Base-by-base conservation (phyloP, 2,888 invertebrate genomes). In the Eilema depressum region DNA sequence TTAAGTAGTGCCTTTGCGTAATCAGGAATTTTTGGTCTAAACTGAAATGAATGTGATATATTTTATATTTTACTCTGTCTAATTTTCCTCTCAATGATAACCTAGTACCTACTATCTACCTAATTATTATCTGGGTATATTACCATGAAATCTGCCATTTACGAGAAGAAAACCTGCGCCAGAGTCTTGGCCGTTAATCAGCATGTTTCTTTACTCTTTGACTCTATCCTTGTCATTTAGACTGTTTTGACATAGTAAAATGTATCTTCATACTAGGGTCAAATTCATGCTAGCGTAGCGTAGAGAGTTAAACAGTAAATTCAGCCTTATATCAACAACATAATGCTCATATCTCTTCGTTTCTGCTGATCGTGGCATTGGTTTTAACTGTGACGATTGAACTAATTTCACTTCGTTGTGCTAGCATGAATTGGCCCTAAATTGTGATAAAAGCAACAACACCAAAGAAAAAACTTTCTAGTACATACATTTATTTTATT, bases 401-500 rank as follows among this genome's bases (percentile, higher is more conserved):
- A 17, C n/a, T n/a, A 20, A 47, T 47, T 41, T 41, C 17, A 17
- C 14, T 41, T 41, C 41, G 17, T 20, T 47, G 5, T 5, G 5
- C 47, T 53, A n/a, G 0, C n/a, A n/a, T 20, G n/a, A 47, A 20
- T 47, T 5, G 20, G 3, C 14, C 20, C 47, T 47, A 47, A 41
- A 47, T 14, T 47, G 25, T 26, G 25, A 63, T 23, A 14, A 25
- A 63, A 26, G 25, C 17, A n/a, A 28, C 26, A 28, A 53, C 20
- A 30, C n/a, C 11, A 56, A 68, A 63, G 20, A 12, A 57, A 57
- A 63, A 14, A 41, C 57, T 78, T 85, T 91, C 89, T 92, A 90
- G 88, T 90, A 92, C 90, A 89, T 90, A 92, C 90, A 89, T 92
- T 92, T 92, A 93, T 89, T 89, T 89, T 90, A 92, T 85, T 89